A percentile compares a stretch with the other conserved stretches of the same genome.
These are phyloP conservation scores for Chesias legatella DNA, from an alignment of 2,888 invertebrate genomes.

Conservation along the genomic window DNA sequence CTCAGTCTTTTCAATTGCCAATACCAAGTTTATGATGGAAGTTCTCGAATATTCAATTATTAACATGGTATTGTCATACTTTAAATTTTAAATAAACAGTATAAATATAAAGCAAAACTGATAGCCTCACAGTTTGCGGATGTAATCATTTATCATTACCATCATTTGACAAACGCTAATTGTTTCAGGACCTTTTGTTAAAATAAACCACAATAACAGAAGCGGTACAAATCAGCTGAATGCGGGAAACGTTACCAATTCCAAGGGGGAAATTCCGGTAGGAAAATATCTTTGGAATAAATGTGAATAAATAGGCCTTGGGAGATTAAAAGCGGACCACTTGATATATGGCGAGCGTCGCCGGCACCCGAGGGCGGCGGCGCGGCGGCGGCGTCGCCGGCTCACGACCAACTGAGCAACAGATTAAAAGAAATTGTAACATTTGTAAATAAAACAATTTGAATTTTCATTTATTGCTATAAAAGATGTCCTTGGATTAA, in stretches of 20 bases:
- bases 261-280: constrained; percentile 70
- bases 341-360: constrained; percentile 62
- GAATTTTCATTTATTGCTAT: constrained; percentile 13
- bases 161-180: constrained; percentile 54
- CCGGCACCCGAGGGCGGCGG: constrained; percentile 42
- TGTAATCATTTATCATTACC: constrained; percentile 47
- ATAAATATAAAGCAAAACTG: constrained; percentile 29
- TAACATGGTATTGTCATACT: no score
- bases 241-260: constrained; percentile 67
- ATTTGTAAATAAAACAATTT: constrained; percentile 41
- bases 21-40: no score
- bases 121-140: constrained; percentile 29
- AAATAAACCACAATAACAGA: constrained; percentile 61
- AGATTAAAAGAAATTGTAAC: constrained; percentile 45
- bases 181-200: constrained; percentile 58
- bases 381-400: constrained; percentile 35
- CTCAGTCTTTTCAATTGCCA: no score
- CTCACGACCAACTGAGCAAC: constrained; percentile 39
- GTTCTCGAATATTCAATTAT: no score
- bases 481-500: no score
- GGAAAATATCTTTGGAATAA: constrained; percentile 73
- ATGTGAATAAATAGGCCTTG: constrained; percentile 74
- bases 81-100: neutral
- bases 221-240: constrained; percentile 68
- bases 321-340: constrained; percentile 68